Conservation (phyloP, 2,113 vertebrate genomes). For the Gulo gulo region DNA sequence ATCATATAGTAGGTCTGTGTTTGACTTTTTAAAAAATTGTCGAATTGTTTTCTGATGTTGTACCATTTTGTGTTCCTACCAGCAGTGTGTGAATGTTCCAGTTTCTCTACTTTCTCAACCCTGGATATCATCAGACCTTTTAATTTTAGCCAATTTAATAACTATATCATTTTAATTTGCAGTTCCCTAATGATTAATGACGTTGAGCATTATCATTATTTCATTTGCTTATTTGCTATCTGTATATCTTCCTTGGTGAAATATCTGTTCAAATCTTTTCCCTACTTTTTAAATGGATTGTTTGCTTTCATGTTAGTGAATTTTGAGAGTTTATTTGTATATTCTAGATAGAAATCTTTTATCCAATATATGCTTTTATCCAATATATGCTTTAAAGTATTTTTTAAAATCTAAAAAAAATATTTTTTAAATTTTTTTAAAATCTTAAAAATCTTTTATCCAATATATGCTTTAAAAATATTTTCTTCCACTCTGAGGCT, state of each 20-base stretch:
- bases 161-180: neutral
- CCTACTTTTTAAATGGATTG: neutral
- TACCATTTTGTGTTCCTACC: neutral
- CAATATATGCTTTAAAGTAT: neutral
- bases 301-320: neutral
- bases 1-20: neutral
- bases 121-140: neutral
- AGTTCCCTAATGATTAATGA: neutral
- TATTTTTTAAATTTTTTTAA: no score
- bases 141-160: neutral
- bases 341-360: neutral
- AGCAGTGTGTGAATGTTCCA: neutral
- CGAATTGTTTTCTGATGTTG: neutral
- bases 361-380: neutral
- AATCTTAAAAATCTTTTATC: neutral
- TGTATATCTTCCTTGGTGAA: neutral
- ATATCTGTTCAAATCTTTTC: neutral
- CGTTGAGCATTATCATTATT: neutral
- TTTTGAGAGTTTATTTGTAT: neutral
- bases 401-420: neutral
- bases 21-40: neutral
- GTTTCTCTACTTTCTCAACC: neutral
- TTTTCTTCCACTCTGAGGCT: neutral
- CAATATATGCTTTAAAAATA: neutral
- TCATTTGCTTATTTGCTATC: neutral